Conservation (phyloP, 2,888 invertebrate genomes). For the Phoenoteleia sp. region DNA sequence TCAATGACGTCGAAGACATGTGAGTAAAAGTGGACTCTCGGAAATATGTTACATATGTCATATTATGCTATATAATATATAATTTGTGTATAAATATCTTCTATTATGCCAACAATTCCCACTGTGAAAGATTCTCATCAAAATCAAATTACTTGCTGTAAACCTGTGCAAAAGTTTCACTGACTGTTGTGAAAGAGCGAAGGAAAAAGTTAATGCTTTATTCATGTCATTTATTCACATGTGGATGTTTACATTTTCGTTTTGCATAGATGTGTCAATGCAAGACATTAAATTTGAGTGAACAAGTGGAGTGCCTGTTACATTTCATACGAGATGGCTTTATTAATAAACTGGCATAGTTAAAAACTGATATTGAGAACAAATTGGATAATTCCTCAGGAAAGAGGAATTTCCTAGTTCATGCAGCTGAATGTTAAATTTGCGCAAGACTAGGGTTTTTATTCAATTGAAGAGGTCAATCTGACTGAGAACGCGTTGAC, state of each 20-base stretch:
- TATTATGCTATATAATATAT: slow-evolving; percentile 13
- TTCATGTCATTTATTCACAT: slow-evolving; percentile 39
- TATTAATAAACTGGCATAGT: too few relatives aligned
- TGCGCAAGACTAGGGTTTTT: slow-evolving; percentile 58
- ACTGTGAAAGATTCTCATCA: slow-evolving; percentile 63
- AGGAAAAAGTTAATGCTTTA: slow-evolving; percentile 56
- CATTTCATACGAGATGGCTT: too few relatives aligned
- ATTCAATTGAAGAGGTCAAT: slow-evolving; percentile 71
- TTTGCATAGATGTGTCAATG: background rate
- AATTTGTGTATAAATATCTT: slow-evolving; percentile 49
- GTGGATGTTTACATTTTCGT: slow-evolving; percentile 30
- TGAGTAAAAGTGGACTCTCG: slow-evolving; percentile 49
- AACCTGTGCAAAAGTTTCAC: slow-evolving; percentile 60
- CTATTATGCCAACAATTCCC: slow-evolving; percentile 55
- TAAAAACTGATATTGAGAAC: too few relatives aligned
- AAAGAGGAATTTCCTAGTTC: slow-evolving; percentile 60
- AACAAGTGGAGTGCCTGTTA: too few relatives aligned
- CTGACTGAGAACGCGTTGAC: slow-evolving; percentile 69
- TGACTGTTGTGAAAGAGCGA: slow-evolving; percentile 56
- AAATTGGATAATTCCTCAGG: too few relatives aligned
- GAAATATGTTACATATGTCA: background rate
- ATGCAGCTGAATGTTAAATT: slow-evolving; percentile 41
- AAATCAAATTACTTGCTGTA: slow-evolving; percentile 55
- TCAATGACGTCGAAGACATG: slow-evolving; percentile 18
- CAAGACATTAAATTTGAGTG: too few relatives aligned